These are phyloP conservation scores for Rutpela maculata DNA, from an alignment of 2,888 invertebrate genomes.

Conservation along the genomic window DNA sequence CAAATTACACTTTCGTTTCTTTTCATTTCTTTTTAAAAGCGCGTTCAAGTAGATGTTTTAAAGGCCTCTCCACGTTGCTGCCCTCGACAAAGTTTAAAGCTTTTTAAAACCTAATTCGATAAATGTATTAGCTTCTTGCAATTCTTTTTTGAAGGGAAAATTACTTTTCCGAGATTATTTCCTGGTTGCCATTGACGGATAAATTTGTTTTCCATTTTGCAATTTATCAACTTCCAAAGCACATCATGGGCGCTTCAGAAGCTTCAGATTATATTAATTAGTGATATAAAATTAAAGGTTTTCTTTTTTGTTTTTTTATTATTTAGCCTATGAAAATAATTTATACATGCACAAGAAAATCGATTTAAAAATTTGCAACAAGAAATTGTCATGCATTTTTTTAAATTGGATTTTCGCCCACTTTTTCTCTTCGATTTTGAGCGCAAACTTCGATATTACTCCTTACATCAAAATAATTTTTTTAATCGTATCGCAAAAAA, in stretches of 20 bases:
- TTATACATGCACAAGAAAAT: too few species aligned
- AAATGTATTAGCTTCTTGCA: constrained; percentile 62
- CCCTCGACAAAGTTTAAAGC: constrained; percentile 68
- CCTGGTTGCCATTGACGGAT: constrained; percentile 36
- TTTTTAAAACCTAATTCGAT: constrained; percentile 68
- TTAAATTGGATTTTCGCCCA: too few species aligned
- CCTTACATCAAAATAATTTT: too few species aligned
- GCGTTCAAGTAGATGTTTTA: constrained; percentile 68
- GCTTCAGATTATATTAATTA: not conserved
- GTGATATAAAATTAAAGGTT: not conserved
- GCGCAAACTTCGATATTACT: too few species aligned
- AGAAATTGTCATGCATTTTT: too few species aligned
- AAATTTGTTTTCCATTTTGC: constrained; percentile 32
- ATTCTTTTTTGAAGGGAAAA: constrained; percentile 58
- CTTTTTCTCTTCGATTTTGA: too few species aligned
- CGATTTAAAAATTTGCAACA: too few species aligned
- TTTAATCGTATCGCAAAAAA: too few species aligned
- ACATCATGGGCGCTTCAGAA: not conserved
- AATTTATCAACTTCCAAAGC: constrained; percentile 7
- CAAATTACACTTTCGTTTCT: constrained; percentile 73
- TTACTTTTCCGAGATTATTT: constrained; percentile 56
- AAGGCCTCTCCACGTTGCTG: constrained; percentile 58
- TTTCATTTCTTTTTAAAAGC: constrained; percentile 71
- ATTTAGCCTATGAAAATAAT: too few species aligned
- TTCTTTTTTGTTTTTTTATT: too few species aligned